These are phyloP conservation scores for Lissocephala sabroskyi DNA, from an alignment of 2,888 invertebrate genomes.

Conservation along the genomic window DNA sequence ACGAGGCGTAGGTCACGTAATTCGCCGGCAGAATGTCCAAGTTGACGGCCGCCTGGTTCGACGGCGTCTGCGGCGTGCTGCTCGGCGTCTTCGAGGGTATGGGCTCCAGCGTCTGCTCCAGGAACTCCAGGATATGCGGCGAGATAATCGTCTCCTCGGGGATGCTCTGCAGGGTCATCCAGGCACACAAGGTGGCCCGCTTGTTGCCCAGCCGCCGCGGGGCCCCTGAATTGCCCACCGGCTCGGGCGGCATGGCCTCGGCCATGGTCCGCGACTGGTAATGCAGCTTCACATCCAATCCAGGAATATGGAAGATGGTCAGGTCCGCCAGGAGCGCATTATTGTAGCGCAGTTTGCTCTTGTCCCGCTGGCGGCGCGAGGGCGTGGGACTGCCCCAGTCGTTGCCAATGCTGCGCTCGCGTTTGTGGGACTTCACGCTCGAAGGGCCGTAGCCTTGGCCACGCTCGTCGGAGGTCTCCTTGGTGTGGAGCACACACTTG, in stretches of 20 bases:
- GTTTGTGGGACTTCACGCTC: slow-evolving; percentile 66
- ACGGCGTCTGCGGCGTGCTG: slow-evolving; percentile 62
- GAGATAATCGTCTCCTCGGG: slow-evolving; percentile 98
- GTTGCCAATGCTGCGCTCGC: slow-evolving; percentile 70
- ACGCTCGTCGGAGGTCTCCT: slow-evolving; percentile 79
- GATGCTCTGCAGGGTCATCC: slow-evolving; percentile 97
- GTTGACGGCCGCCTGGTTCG: slow-evolving; percentile 70
- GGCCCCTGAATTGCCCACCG: slow-evolving; percentile 18
- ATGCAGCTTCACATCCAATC: slow-evolving; percentile 90
- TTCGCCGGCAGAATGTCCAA: slow-evolving; percentile 79
- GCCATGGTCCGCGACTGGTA: slow-evolving; percentile 84
- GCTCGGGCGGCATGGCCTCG: slow-evolving; percentile 72
- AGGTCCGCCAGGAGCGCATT: slow-evolving; percentile 79
- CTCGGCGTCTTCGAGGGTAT: slow-evolving; percentile 80
- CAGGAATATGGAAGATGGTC: slow-evolving; percentile 92
- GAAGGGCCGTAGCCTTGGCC: slow-evolving; percentile 72
- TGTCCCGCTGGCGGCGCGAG: slow-evolving; percentile 70
- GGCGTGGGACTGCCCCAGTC: slow-evolving; percentile 75
- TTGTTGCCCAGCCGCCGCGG: slow-evolving; percentile 80
- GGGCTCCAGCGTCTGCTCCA: slow-evolving; percentile 97
- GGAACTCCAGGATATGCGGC: slow-evolving; percentile 95
- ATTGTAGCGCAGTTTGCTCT: slow-evolving; percentile 71
- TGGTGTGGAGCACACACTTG: slow-evolving; percentile 96
- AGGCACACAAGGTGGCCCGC: slow-evolving; percentile 92
- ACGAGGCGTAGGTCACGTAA: slow-evolving; percentile 91